phyloP scores from a whole-genome alignment of 30 jellyfish, hydroid and myxozoan species.

The Nemopilema nomurai region DNA sequence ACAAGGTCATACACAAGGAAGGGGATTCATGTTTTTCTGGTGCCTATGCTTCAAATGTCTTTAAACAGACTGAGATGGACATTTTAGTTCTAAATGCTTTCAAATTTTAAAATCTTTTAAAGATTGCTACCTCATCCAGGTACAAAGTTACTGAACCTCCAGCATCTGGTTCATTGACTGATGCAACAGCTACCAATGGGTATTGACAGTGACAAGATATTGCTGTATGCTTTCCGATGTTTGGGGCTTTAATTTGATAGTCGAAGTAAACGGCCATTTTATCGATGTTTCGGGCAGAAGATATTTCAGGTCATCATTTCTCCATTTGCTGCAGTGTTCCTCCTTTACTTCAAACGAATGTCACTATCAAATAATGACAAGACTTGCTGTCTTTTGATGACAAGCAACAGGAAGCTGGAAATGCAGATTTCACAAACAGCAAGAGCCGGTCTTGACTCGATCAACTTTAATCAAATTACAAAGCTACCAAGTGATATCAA shows the following conservation, averaged over 20 bases:
- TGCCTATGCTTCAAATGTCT: too few relatives aligned
- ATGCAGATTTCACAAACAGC: too few relatives aligned
- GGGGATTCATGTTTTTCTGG: too few relatives aligned
- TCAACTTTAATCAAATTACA: too few relatives aligned
- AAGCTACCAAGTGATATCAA: neutral
- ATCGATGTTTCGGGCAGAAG: neutral
- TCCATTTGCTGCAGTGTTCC: neutral
- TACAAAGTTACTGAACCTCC: constrained; percentile 77
- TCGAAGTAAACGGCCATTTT: constrained; percentile 97
- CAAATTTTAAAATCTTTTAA: too few relatives aligned
- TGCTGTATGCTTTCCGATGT: constrained; percentile 55
- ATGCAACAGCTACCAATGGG: constrained; percentile 91
- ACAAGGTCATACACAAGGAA: too few relatives aligned
- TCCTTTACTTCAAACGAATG: neutral
- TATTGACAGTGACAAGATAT: constrained; percentile 81
- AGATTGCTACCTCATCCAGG: constrained; percentile 96
- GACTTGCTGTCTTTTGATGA: neutral
- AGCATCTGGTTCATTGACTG: constrained; percentile 61
- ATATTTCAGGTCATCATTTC: neutral
- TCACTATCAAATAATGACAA: too few relatives aligned
- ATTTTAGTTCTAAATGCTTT: too few relatives aligned
- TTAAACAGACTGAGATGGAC: too few relatives aligned
- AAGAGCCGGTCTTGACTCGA: too few relatives aligned
- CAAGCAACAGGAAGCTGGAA: neutral
- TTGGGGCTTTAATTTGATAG: constrained; percentile 72